A percentile compares a stretch with the other conserved stretches of the same genome.
phyloP scores from a whole-genome alignment of 2,888 invertebrate species.

The Auanema freiburgensis region DNA sequence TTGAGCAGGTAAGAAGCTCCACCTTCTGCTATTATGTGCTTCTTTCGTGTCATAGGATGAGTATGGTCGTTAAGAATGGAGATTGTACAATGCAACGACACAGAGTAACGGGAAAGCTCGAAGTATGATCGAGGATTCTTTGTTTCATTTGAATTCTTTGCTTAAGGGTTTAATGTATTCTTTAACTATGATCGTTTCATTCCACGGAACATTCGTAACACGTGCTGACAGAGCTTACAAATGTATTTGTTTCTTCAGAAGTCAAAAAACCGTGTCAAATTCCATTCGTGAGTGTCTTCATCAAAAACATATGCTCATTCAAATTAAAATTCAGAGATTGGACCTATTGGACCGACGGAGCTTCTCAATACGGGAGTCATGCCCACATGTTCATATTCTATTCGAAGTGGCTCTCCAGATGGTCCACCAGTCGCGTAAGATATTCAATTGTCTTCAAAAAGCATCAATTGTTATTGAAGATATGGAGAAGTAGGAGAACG shows the following conservation, averaged over 20 bases:
- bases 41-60: slow-evolving; percentile 31
- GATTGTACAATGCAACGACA: slow-evolving; percentile 60
- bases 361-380: slow-evolving; percentile 54
- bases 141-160: not conserved
- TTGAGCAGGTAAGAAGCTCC: slow-evolving; percentile 48
- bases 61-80: slow-evolving; percentile 51
- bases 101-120: slow-evolving; percentile 54
- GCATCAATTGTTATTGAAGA: slow-evolving; percentile 21
- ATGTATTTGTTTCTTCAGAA: slow-evolving; percentile 49
- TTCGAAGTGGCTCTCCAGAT: slow-evolving; percentile 45
- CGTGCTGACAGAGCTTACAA: slow-evolving; percentile 51
- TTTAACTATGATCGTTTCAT: slow-evolving; percentile 59
- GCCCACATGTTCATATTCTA: slow-evolving; percentile 53
- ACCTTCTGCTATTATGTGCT: not conserved
- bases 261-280: not conserved
- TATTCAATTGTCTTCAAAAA: not conserved
- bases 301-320: slow-evolving; percentile 31
- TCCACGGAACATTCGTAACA: slow-evolving; percentile 60
- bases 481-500: slow-evolving; percentile 56
- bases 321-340: slow-evolving; percentile 23
- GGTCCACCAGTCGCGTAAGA: slow-evolving; percentile 49
- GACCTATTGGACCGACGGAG: slow-evolving; percentile 26
- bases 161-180: slow-evolving; percentile 55
- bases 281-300: not conserved
- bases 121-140: slow-evolving; percentile 21